Conservation (phyloP, 2,113 vertebrate species). For the Nothoprocta perdicaria region DNA sequence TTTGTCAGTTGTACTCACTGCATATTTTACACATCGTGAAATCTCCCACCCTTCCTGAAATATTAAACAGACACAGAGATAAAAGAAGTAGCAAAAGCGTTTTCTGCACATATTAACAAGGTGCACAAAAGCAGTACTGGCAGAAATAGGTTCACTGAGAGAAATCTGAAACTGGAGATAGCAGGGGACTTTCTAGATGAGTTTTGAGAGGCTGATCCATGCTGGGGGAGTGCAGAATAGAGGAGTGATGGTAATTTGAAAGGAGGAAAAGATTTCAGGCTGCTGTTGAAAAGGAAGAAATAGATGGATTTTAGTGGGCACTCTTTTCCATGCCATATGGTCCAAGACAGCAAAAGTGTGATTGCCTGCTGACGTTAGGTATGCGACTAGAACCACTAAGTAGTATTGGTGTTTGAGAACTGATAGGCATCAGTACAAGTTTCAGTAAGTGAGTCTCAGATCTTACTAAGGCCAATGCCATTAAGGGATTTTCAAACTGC, state of each 20-base stretch:
- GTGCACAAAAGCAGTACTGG: not conserved
- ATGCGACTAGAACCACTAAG: not conserved
- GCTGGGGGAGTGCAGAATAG: not conserved
- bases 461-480: not conserved
- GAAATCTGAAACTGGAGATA: not conserved
- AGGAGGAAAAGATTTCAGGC: not conserved
- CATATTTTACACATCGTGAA: not conserved
- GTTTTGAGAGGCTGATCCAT: not conserved
- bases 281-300: not conserved
- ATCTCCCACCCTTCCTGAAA: not conserved
- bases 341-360: not conserved
- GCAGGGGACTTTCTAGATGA: not conserved
- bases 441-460: slow-evolving; percentile 4
- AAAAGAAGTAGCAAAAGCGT: not conserved
- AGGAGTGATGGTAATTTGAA: not conserved
- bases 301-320: not conserved
- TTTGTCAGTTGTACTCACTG: not conserved
- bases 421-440: slow-evolving; percentile 10
- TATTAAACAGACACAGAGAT: not conserved
- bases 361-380: slow-evolving; percentile 8
- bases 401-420: not conserved
- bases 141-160: not conserved
- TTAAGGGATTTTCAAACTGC: slow-evolving; percentile 52
- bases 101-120: not conserved
- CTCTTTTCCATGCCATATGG: not conserved